A percentile compares a stretch with the other conserved stretches of the same genome.
Conservation (phyloP, 2,113 vertebrate genomes). For the Poeciliopsis occidentalis region DNA sequence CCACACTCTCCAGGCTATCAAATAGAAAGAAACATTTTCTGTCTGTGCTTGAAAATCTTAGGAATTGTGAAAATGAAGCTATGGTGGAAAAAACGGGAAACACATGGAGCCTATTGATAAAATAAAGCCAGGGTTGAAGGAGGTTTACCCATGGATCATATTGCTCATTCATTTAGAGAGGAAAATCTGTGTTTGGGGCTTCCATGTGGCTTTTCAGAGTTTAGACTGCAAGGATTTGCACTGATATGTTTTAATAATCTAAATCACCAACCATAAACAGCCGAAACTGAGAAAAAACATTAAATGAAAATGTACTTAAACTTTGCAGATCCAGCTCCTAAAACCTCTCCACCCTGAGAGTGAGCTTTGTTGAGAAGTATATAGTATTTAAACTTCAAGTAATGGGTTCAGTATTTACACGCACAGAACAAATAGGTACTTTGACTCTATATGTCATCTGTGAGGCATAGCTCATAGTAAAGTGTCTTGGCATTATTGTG, state of each 20-base stretch:
- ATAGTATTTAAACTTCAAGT: neutral
- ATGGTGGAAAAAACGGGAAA: too few relatives aligned
- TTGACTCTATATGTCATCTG: neutral
- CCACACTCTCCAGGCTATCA: too few relatives aligned
- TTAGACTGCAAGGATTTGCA: neutral
- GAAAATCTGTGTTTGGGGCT: neutral
- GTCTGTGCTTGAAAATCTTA: too few relatives aligned
- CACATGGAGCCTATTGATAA: neutral
- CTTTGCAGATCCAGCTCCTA: neutral
- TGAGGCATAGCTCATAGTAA: neutral
- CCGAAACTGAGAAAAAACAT: neutral
- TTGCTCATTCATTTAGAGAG: neutral
- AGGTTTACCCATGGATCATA: neutral
- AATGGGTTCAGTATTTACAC: neutral
- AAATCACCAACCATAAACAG: neutral
- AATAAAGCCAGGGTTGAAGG: neutral
- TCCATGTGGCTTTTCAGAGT: neutral
- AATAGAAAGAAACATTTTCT: too few relatives aligned
- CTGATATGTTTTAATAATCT: neutral
- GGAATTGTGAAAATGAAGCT: too few relatives aligned
- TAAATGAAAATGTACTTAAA: too few relatives aligned
- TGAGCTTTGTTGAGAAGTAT: neutral
- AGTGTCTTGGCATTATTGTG: conserved; percentile 3
- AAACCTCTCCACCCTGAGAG: neutral
- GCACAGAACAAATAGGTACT: neutral